phyloP scores from a whole-genome alignment of 2,113 vertebrate genomes.

The Menidia beryllina region DNA sequence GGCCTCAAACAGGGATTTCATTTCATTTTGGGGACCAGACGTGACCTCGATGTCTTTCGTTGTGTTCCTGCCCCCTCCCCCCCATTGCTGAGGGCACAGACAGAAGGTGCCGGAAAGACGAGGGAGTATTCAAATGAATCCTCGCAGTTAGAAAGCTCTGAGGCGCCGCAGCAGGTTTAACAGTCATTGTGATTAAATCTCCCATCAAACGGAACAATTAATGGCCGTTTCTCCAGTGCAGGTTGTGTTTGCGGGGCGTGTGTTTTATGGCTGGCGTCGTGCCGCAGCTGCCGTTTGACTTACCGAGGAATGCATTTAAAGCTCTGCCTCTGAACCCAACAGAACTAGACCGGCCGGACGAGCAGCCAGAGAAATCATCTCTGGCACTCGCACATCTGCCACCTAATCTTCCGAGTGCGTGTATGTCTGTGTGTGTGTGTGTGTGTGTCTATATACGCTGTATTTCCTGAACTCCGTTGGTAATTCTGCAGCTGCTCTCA shows the following conservation, averaged over 20 bases:
- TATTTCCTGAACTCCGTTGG: not conserved
- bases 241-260: slow-evolving; percentile 31
- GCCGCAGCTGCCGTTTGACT: slow-evolving; percentile 57
- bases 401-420: slow-evolving; percentile 29
- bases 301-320: slow-evolving; percentile 75
- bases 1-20: not conserved
- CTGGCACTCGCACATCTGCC: slow-evolving; percentile 20
- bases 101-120: slow-evolving; percentile 57
- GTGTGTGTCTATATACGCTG: slow-evolving; percentile 12
- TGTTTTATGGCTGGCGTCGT: slow-evolving; percentile 34
- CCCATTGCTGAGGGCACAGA: slow-evolving; percentile 39
- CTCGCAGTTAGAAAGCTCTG: slow-evolving; percentile 58
- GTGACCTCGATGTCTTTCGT: slow-evolving; percentile 16
- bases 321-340: slow-evolving; percentile 51
- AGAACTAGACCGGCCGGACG: slow-evolving; percentile 29
- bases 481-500: slow-evolving; percentile 3
- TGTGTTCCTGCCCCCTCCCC: slow-evolving; percentile 17
- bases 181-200: slow-evolving; percentile 54
- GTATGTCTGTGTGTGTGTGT: slow-evolving; percentile 34
- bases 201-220: slow-evolving; percentile 66
- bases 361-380: slow-evolving; percentile 25
- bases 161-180: slow-evolving; percentile 51
- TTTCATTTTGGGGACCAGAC: not conserved
- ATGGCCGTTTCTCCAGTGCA: slow-evolving; percentile 53
- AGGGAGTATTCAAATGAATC: slow-evolving; percentile 70